A percentile compares a stretch with the other conserved stretches of the same genome.
These are phyloP conservation scores for Ganaspis brasiliensis DNA, from an alignment of 2,888 invertebrate genomes.

Conservation along the genomic window DNA sequence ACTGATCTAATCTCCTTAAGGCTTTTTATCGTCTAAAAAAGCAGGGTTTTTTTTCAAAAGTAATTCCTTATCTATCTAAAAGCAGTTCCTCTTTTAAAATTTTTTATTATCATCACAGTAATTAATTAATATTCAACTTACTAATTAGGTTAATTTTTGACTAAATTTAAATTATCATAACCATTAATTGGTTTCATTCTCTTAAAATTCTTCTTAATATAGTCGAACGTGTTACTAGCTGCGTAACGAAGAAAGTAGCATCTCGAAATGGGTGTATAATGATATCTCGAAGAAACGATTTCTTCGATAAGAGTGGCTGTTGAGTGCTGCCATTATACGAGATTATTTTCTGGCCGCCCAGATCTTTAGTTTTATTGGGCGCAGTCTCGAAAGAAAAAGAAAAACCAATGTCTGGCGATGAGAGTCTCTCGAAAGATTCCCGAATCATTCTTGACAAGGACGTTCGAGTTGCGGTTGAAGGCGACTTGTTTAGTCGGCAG, in stretches of 20 bases:
- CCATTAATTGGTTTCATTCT: not conserved
- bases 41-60: too few species aligned
- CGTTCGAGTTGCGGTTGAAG: not conserved
- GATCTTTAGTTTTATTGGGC: slow-evolving; percentile 19
- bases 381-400: not conserved
- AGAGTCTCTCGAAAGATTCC: slow-evolving; percentile 11
- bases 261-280: slow-evolving; percentile 24
- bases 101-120: not conserved
- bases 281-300: slow-evolving; percentile 27
- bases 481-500: slow-evolving; percentile 17
- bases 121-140: not conserved
- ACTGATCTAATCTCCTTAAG: not conserved
- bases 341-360: slow-evolving; percentile 18
- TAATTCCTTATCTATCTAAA: too few species aligned
- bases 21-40: too few species aligned
- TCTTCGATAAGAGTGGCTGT: slow-evolving; percentile 24
- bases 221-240: not conserved
- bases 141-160: not conserved
- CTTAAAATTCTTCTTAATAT: not conserved
- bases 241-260: slow-evolving; percentile 37
- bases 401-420: not conserved
- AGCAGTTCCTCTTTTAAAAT: too few species aligned
- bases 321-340: slow-evolving; percentile 37
- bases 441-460: slow-evolving; percentile 40
- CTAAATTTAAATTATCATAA: not conserved